phyloP scores from a whole-genome alignment of 1,140 invertebrate species.

The Branchinecta lynchi region DNA sequence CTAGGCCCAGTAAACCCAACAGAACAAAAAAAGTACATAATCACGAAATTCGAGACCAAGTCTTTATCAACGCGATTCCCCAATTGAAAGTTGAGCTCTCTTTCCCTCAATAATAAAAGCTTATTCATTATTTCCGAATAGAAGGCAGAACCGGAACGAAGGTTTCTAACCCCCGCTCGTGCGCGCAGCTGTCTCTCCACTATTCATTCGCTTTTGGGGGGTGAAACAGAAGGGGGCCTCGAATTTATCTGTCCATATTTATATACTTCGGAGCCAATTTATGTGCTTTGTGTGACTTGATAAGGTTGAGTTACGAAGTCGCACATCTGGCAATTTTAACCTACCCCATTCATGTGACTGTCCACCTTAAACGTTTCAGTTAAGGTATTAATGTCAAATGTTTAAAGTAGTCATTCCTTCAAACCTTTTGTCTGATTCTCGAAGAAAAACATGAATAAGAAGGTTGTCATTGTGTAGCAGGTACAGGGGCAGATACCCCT shows the following conservation, averaged over 20 bases:
- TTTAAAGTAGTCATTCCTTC: not conserved
- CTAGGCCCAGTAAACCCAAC: no score
- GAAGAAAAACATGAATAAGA: not conserved
- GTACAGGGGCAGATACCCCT: no score
- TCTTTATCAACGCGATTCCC: no score
- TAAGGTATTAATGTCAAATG: not conserved
- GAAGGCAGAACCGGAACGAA: slow-evolving; percentile 8
- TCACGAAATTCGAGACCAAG: no score
- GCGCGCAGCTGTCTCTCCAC: not conserved
- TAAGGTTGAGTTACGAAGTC: not conserved
- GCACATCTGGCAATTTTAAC: not conserved
- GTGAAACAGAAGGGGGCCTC: slow-evolving; percentile 2
- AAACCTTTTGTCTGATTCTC: not conserved
- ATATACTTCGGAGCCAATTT: slow-evolving; percentile 7
- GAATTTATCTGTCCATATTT: slow-evolving; percentile 2
- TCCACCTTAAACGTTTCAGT: not conserved
- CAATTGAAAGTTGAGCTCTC: no score
- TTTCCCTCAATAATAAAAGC: no score
- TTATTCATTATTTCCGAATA: no score
- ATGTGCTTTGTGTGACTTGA: not conserved
- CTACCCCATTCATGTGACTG: not conserved
- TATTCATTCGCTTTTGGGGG: not conserved
- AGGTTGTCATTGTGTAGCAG: no score
- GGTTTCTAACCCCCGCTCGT: not conserved
- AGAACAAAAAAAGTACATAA: no score